Evolutionary conservation across 2,888 invertebrate species (phyloP), one percentile per base, ranked within the genome.

Genomic region (Baronia brevicornis): DNA sequence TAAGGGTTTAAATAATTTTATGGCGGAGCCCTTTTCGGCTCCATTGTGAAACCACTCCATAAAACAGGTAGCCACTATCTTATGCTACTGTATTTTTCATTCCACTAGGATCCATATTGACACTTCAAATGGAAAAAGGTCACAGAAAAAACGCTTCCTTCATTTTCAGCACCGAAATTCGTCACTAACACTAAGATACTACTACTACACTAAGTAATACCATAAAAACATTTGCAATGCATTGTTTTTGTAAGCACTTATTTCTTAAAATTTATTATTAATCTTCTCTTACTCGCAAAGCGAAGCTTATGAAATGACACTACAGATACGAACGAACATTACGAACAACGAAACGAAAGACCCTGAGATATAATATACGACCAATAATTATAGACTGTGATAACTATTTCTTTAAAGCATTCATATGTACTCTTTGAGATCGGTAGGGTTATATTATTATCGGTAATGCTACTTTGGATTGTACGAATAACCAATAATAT

Each of bases 1-100:
- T 50, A 48, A 50, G 60, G 57, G 57, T 58, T 40, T 41, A 51
- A 51, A 53, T 66, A 64, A 58, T 60, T 82, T 82, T 84, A 84
- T 80, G 80, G 80, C 59, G 82, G 80, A 65, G 77, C 82, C 69
- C 73, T 58, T 73, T 67, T 65, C 52, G 70, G 70, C 62, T 70
- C 73, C 82, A 84, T 82, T 77, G 73, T 80, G 69, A 71, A 77
- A 56, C 49, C 60, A 60, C 56, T 57, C 46, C 51, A 66, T 65
- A 66, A 69, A 72, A 65, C 59, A 53, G 60, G 64, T 60, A 62
- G 60, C 48, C 46, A 46, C 56, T 60, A 52, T 54, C 56, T 55
- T 51, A 47, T 44, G 51, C 60, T 59, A 57, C 54, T 52, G 51
- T 42, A 46, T 58, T 54, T 56, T 48, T 60, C 48, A 54, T 60